Evolutionary conservation across 64 coral and sea anemone species (phyloP).

Genomic region (Hydrozoanthus tunicans): DNA sequence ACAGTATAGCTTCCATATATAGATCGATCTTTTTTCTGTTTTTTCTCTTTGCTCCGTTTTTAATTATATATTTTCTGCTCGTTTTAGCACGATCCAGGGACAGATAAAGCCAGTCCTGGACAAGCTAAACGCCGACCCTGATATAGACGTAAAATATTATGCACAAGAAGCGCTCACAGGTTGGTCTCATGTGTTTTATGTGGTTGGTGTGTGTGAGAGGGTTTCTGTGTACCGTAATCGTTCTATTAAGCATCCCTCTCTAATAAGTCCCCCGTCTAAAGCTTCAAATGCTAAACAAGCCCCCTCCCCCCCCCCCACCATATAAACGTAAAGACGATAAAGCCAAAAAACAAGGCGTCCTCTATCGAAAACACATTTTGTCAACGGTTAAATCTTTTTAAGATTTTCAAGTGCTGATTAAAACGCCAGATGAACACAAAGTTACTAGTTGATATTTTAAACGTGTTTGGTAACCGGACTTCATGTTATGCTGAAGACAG

Average conservation of each 20-base stretch:
- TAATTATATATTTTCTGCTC: background rate
- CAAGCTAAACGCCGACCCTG: conserved; percentile 88
- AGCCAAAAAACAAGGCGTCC: too few relatives aligned
- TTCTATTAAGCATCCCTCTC: background rate
- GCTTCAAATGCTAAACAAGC: too few relatives aligned
- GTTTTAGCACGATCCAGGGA: conserved; percentile 79
- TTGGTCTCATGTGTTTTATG: conserved; percentile 6
- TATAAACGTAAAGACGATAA: too few relatives aligned
- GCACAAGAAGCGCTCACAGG: conserved; percentile 99
- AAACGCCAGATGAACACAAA: too few relatives aligned
- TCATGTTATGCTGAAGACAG: too few relatives aligned
- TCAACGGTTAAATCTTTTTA: too few relatives aligned
- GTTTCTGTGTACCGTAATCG: background rate
- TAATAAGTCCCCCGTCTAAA: background rate
- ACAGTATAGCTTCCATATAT: background rate
- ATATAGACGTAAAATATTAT: conserved; percentile 98
- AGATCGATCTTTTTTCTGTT: background rate
- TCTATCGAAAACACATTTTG: too few relatives aligned
- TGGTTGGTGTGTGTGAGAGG: background rate
- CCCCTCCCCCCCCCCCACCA: too few relatives aligned
- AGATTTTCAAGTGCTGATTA: too few relatives aligned
- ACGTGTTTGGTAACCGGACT: too few relatives aligned
- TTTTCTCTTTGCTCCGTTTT: background rate
- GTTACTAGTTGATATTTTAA: too few relatives aligned
- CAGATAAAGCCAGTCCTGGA: conserved; percentile 96